phyloP scores from a whole-genome alignment of 1,140 invertebrate species.

The Eupeodes corollae region DNA sequence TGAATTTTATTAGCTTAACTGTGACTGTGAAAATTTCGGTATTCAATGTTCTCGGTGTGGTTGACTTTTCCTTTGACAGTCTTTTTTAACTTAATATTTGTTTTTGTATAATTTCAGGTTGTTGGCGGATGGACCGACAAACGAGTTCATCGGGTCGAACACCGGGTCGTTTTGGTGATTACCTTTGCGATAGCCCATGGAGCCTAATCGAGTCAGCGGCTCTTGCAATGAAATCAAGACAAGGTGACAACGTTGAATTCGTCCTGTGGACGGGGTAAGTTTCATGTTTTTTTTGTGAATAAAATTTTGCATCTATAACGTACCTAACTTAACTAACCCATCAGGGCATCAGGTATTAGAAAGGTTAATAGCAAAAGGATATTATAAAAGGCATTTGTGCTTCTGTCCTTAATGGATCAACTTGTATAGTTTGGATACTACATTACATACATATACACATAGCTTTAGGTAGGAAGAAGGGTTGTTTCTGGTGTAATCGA shows the following conservation, averaged over 20 bases:
- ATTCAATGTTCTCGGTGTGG: too few relatives aligned
- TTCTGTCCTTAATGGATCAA: too few relatives aligned
- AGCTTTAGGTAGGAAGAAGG: neutral
- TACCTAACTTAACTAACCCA: too few relatives aligned
- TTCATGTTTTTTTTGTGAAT: too few relatives aligned
- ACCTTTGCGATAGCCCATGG: slow-evolving; percentile 79
- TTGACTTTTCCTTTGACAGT: neutral
- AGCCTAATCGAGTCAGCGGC: slow-evolving; percentile 73
- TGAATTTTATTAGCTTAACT: too few relatives aligned
- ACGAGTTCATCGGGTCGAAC: slow-evolving; percentile 23
- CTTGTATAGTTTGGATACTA: too few relatives aligned
- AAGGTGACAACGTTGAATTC: slow-evolving; percentile 76
- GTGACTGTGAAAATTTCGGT: too few relatives aligned
- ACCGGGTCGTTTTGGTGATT: slow-evolving; percentile 64
- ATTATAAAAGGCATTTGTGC: too few relatives aligned
- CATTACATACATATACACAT: too few relatives aligned
- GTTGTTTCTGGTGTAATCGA: neutral
- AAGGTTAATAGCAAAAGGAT: too few relatives aligned
- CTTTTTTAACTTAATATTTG: slow-evolving; percentile 2
- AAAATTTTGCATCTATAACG: too few relatives aligned
- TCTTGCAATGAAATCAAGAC: slow-evolving; percentile 64
- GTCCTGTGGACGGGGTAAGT: slow-evolving; percentile 86
- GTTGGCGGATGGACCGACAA: slow-evolving; percentile 34
- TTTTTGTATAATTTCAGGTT: slow-evolving; percentile 31
- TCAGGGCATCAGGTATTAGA: too few relatives aligned